A percentile compares a stretch with the other conserved stretches of the same genome.
phyloP scores from a whole-genome alignment of 2,888 invertebrate species.

The Coronaproctus castanopsis region DNA sequence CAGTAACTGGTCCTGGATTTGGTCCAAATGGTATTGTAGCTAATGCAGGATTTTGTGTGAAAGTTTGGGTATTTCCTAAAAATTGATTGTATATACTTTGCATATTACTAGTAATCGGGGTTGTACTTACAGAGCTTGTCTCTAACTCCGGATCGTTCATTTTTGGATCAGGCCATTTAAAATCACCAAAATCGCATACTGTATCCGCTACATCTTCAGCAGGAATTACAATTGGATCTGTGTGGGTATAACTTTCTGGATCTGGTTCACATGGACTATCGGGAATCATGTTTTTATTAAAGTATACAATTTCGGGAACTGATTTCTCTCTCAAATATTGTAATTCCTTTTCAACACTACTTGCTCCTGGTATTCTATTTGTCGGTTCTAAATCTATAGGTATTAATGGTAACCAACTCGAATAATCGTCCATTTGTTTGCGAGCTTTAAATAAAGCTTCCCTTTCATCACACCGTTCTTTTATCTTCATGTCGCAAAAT shows the following conservation, averaged over 20 bases:
- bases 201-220: conserved; percentile 53
- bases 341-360: conserved; percentile 67
- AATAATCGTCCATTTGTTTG: conserved; percentile 61
- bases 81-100: not conserved
- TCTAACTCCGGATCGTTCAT: conserved; percentile 3
- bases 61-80: not conserved
- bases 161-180: conserved; percentile 12
- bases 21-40: conserved; percentile 1
- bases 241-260: conserved; percentile 48
- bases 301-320: conserved; percentile 57
- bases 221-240: conserved; percentile 66
- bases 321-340: conserved; percentile 72
- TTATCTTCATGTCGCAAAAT: conserved; percentile 76
- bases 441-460: conserved; percentile 59
- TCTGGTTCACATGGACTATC: conserved; percentile 76
- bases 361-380: conserved; percentile 40
- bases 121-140: not conserved
- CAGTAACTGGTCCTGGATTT: not conserved
- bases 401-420: conserved; percentile 50
- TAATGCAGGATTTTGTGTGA: not conserved
- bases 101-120: not conserved
- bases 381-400: conserved; percentile 44
- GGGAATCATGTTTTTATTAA: conserved; percentile 48
- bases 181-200: conserved; percentile 7
- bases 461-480: conserved; percentile 69